Conservation (phyloP, 1,140 invertebrate genomes). For the Drosophila rufa region DNA sequence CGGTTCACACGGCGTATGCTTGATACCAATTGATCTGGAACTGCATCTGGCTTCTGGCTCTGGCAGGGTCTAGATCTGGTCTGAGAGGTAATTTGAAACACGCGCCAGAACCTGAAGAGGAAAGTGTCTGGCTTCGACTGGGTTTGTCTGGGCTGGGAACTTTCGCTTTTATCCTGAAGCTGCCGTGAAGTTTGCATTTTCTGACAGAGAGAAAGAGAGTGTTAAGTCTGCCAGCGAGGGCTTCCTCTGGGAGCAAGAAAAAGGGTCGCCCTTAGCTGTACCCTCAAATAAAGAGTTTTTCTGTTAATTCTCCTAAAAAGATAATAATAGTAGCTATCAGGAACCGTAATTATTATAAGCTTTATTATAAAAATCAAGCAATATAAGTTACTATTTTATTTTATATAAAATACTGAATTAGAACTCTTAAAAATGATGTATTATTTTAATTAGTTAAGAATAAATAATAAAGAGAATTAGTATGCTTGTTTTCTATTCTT, state of each 20-base stretch:
- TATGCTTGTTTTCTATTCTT: background rate
- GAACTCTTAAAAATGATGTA: no score
- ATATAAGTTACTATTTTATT: no score
- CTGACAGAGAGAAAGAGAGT: background rate
- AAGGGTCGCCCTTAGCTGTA: background rate
- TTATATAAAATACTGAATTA: no score
- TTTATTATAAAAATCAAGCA: no score
- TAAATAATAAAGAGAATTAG: background rate
- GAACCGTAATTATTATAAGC: no score
- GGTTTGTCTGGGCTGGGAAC: background rate
- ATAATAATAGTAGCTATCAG: background rate
- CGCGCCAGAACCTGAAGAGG: slow-evolving; percentile 5
- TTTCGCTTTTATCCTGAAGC: slow-evolving; percentile 34
- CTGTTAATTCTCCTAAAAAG: background rate
- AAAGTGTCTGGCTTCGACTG: slow-evolving; percentile 17
- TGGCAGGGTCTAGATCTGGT: slow-evolving; percentile 9
- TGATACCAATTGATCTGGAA: slow-evolving; percentile 51
- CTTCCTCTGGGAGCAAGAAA: background rate
- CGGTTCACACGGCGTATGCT: slow-evolving; percentile 64
- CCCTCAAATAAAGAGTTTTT: background rate
- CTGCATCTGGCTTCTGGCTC: slow-evolving; percentile 18
- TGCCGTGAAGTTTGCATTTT: background rate
- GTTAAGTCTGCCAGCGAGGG: background rate
- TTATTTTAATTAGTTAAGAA: background rate
- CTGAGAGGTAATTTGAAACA: slow-evolving; percentile 25